A percentile compares a stretch with the other conserved stretches of the same genome.
These are phyloP conservation scores for Rotaria macrura DNA, from an alignment of 2,888 invertebrate genomes.

Conservation along the genomic window DNA sequence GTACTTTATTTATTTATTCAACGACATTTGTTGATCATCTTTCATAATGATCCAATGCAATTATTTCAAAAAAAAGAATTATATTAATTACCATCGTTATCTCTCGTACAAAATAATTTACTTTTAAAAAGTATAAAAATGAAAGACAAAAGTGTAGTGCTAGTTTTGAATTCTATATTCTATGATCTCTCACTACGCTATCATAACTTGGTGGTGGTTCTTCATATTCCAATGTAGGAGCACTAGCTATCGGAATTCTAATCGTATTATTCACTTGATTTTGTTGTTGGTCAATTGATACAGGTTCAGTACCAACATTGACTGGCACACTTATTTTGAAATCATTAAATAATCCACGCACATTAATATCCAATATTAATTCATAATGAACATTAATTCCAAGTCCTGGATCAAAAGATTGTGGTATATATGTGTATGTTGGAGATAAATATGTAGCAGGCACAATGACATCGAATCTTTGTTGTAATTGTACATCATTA, in stretches of 20 bases:
- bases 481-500: neutral
- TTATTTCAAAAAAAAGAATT: too few relatives aligned
- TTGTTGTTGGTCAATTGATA: neutral
- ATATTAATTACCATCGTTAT: too few relatives aligned
- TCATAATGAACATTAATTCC: neutral
- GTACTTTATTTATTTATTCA: too few relatives aligned
- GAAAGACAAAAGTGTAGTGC: neutral
- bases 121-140: too few relatives aligned
- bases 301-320: neutral
- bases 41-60: too few relatives aligned
- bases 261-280: neutral
- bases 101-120: too few relatives aligned
- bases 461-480: neutral
- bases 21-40: too few relatives aligned
- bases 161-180: neutral
- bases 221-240: neutral
- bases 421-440: neutral
- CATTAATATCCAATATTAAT: neutral
- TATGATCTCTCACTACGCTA: neutral
- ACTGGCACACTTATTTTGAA: neutral
- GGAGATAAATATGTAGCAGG: neutral
- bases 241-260: neutral
- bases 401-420: neutral
- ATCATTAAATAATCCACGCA: neutral
- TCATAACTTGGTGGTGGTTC: slow-evolving; percentile 14